phyloP scores from a whole-genome alignment of 1,140 invertebrate genomes.

The Nephila pilipes region DNA sequence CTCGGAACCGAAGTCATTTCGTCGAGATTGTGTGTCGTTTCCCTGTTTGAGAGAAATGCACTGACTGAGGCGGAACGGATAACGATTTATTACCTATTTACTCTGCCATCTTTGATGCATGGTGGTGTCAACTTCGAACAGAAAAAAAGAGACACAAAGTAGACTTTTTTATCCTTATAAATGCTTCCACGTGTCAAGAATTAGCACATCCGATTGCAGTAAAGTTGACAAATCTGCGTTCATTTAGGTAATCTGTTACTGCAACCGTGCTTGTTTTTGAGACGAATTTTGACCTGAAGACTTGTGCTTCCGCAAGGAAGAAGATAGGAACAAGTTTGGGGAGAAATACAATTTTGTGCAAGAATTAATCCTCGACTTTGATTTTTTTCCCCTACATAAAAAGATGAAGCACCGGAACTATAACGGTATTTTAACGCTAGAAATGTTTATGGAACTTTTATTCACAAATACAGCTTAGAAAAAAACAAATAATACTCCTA shows the following conservation, averaged over 20 bases:
- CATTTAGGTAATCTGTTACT: neutral
- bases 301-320: neutral
- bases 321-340: neutral
- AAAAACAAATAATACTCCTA: no score
- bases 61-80: neutral
- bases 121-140: neutral
- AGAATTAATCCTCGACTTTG: neutral
- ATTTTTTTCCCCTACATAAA: neutral
- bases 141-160: neutral
- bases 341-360: neutral
- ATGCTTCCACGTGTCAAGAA: neutral
- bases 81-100: slow-evolving; percentile 16
- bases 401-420: no score
- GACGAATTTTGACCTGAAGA: neutral
- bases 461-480: no score
- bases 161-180: neutral
- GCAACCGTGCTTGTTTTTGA: neutral
- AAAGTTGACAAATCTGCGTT: neutral
- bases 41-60: neutral
- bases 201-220: neutral
- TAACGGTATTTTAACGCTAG: no score
- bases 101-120: neutral
- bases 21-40: slow-evolving; percentile 12
- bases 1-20: neutral
- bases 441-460: no score